phyloP scores from a whole-genome alignment of 2,113 vertebrate genomes.

The Grammomys dolichurus region DNA sequence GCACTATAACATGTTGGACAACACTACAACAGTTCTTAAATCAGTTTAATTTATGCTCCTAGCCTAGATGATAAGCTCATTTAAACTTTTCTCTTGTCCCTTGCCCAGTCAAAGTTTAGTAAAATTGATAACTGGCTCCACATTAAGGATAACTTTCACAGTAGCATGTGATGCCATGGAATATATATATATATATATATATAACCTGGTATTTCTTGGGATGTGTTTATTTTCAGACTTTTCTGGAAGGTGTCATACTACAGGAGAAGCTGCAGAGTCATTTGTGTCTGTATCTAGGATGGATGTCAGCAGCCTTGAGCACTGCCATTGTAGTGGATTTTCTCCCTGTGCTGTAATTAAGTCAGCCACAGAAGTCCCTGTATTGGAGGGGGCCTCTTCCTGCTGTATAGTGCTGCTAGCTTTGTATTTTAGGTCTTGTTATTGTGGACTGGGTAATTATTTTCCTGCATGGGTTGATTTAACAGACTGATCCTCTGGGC shows the following conservation, averaged over 20 bases:
- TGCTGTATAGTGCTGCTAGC: background rate
- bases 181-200: no score
- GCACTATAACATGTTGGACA: background rate
- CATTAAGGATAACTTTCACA: conserved; percentile 50
- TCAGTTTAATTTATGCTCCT: conserved; percentile 1
- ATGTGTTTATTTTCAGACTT: conserved; percentile 17
- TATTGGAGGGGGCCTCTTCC: background rate
- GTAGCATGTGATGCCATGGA: conserved; percentile 20
- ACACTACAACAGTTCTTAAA: background rate
- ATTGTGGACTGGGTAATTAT: conserved; percentile 44
- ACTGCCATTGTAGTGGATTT: background rate
- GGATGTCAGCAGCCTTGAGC: background rate
- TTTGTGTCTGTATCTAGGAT: conserved; percentile 38
- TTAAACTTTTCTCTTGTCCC: background rate
- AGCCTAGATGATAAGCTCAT: background rate
- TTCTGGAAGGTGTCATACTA: conserved; percentile 36
- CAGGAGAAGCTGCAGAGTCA: background rate
- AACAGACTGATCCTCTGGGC: conserved; percentile 66
- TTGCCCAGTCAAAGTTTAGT: background rate
- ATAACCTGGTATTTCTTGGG: background rate
- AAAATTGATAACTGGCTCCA: background rate
- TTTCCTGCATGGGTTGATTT: conserved; percentile 24
- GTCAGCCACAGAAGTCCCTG: conserved; percentile 1
- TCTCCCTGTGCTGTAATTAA: conserved; percentile 59
- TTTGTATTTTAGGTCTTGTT: conserved; percentile 58